phyloP scores from a whole-genome alignment of 2,113 vertebrate genomes.

The Oceanodroma tethys region DNA sequence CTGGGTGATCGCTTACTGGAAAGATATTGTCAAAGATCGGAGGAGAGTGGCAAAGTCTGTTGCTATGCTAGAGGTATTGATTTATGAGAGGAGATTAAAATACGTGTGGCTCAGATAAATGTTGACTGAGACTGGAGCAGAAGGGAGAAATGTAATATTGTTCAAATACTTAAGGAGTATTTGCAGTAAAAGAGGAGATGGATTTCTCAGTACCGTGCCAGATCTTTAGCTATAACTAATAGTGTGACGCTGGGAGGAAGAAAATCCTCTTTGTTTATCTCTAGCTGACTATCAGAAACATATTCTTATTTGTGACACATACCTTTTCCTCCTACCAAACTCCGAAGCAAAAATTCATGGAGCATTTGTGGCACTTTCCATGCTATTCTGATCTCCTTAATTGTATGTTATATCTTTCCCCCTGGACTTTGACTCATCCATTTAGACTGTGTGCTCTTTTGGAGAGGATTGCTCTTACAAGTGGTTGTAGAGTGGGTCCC shows the following conservation, averaged over 20 bases:
- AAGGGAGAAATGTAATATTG: not conserved
- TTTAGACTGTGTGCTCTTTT: not conserved
- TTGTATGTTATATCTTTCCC: not conserved
- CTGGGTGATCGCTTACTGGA: not conserved
- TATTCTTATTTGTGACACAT: not conserved
- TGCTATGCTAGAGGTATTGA: not conserved
- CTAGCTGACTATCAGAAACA: not conserved
- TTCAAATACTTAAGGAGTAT: not conserved
- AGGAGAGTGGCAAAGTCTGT: not conserved
- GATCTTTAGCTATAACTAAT: not conserved
- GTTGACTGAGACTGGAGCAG: not conserved
- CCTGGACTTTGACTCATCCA: not conserved
- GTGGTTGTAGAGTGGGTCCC: not conserved
- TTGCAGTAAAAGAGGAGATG: not conserved
- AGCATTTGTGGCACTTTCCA: not conserved
- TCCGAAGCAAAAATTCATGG: not conserved
- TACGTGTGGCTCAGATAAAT: not conserved
- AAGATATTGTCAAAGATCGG: not conserved
- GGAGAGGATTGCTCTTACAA: not conserved
- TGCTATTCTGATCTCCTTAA: not conserved
- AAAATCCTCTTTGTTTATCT: not conserved
- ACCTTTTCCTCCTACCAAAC: not conserved
- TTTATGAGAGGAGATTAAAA: constrained; percentile 35
- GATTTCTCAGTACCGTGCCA: not conserved
- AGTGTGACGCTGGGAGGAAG: not conserved